A percentile compares a stretch with the other conserved stretches of the same genome.
Evolutionary conservation across 2,113 vertebrate genomes (phyloP).

Genomic region (Leucopsar rothschildi): DNA sequence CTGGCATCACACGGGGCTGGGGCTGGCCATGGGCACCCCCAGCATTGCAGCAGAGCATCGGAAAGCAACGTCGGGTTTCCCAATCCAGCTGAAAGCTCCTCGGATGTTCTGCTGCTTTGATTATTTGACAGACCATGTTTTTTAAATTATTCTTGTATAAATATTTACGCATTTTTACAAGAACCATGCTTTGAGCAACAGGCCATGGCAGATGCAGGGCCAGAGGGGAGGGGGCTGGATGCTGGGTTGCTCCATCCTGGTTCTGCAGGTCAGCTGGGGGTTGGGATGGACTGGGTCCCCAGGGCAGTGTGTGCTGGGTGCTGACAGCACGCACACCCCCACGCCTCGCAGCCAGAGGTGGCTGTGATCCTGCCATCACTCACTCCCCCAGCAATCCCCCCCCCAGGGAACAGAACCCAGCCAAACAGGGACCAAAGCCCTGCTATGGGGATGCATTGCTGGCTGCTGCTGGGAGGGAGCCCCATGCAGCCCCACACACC

Average conservation of each 20-base stretch:
- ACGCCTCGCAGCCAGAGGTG: fast-evolving
- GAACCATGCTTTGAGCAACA: constrained; percentile 58
- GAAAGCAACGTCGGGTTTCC: constrained; percentile 9
- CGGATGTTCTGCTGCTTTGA: constrained; percentile 45
- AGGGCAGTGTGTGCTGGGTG: fast-evolving
- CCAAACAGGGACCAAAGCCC: not conserved
- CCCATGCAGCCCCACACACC: fast-evolving
- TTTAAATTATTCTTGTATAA: constrained; percentile 67
- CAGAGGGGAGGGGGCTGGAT: not conserved
- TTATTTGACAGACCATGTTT: constrained; percentile 65
- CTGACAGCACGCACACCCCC: not conserved
- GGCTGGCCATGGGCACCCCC: not conserved
- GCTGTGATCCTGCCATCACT: not conserved
- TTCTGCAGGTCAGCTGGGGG: not conserved
- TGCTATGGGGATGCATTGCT: fast-evolving
- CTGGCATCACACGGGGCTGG: not conserved
- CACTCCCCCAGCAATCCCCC: fast-evolving
- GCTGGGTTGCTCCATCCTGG: not conserved
- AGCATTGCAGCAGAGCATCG: fast-evolving
- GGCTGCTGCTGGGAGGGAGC: not conserved
- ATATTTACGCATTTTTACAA: constrained; percentile 68
- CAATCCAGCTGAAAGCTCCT: constrained; percentile 32
- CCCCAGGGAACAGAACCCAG: not conserved
- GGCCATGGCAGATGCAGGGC: constrained; percentile 26
- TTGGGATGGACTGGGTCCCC: not conserved